Conservation (phyloP, 2,888 invertebrate species). For the Cheilosia grossa region DNA sequence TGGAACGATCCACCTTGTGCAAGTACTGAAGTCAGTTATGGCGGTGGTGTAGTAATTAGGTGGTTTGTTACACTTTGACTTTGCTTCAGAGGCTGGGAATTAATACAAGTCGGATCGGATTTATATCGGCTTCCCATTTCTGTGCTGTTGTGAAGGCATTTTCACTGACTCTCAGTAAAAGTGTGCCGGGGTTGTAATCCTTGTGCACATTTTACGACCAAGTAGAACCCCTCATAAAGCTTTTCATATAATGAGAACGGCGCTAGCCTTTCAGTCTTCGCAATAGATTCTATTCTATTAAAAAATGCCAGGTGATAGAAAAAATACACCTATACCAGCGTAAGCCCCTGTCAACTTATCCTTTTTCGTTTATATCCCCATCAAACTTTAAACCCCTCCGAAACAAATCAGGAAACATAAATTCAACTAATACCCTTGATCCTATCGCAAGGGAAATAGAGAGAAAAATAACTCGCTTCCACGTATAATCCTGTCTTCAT, state of each 20-base stretch:
- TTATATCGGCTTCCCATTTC: not conserved
- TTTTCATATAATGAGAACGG: too few relatives aligned
- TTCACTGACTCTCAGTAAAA: not conserved
- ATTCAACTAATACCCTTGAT: slow-evolving; percentile 40
- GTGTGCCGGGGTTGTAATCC: too few relatives aligned
- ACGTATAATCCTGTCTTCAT: slow-evolving; percentile 21
- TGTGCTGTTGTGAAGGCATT: not conserved
- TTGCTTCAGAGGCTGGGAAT: not conserved
- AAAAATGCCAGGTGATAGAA: not conserved
- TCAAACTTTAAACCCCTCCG: slow-evolving; percentile 2
- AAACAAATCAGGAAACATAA: slow-evolving; percentile 37
- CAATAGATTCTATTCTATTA: not conserved
- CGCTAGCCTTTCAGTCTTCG: too few relatives aligned
- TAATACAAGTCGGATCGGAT: not conserved
- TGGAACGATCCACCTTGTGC: not conserved
- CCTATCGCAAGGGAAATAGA: not conserved
- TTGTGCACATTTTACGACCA: too few relatives aligned
- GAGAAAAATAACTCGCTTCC: slow-evolving; percentile 1
- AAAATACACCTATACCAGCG: not conserved
- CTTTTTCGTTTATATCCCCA: not conserved
- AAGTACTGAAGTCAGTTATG: not conserved
- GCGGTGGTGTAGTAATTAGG: slow-evolving; percentile 53
- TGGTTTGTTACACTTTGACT: slow-evolving; percentile 30
- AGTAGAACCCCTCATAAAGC: too few relatives aligned
- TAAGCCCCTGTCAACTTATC: not conserved